These are phyloP conservation scores for Chaenocephalus aceratus DNA, from an alignment of 2,113 vertebrate species.

Conservation along the genomic window DNA sequence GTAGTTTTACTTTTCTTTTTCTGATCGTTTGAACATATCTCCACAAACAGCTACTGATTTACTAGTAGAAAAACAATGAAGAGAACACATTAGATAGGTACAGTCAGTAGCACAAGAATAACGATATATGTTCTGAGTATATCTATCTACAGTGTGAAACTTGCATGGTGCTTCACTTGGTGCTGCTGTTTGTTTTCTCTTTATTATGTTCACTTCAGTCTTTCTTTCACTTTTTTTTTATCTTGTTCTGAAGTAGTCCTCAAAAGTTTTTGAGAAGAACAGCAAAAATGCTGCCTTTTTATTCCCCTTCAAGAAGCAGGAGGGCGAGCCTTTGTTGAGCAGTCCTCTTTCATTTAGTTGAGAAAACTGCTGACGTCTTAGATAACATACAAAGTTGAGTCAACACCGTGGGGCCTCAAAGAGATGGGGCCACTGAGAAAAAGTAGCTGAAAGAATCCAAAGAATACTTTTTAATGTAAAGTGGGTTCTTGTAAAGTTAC, in stretches of 20 bases:
- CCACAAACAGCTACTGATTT: background rate
- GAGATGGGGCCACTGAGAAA: background rate
- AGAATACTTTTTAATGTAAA: constrained; percentile 1
- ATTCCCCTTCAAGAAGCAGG: constrained; percentile 6
- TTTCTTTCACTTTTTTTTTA: constrained; percentile 14
- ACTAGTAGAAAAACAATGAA: background rate
- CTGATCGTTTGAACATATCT: background rate
- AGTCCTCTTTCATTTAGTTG: constrained; percentile 11
- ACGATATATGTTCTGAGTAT: background rate
- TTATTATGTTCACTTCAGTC: background rate
- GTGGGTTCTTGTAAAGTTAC: background rate
- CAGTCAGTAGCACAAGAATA: background rate
- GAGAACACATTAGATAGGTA: background rate
- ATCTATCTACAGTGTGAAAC: background rate
- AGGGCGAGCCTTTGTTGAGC: constrained; percentile 11
- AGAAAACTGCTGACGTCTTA: constrained; percentile 15
- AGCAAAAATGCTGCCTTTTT: background rate
- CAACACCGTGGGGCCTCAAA: constrained; percentile 9
- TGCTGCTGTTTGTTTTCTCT: constrained; percentile 18
- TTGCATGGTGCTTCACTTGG: background rate
- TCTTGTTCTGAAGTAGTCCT: constrained; percentile 6
- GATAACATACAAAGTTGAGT: constrained; percentile 34
- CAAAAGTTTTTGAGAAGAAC: constrained; percentile 2
- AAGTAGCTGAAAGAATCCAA: background rate
- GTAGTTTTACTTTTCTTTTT: background rate